Evolutionary conservation across 2,113 vertebrate species (phyloP), one percentile per base, ranked within the genome.

Genomic region (Calidris pugnax): DNA sequence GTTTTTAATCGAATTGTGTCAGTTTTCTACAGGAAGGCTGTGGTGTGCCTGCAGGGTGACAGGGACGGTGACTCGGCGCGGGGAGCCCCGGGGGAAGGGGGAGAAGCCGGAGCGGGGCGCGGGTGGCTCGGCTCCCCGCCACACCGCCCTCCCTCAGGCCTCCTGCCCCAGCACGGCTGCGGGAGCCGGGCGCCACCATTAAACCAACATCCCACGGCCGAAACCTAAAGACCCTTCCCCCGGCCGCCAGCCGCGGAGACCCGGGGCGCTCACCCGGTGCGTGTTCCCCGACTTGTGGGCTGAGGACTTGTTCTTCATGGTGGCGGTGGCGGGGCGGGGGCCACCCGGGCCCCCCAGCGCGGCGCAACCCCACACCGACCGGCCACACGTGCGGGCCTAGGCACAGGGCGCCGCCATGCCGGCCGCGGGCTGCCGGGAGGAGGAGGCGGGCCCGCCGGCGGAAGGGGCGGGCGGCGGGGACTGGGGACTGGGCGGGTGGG

Each of bases 231-330:
- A 24, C 59, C 39, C 21, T 21, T 39, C 4, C 20, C 56, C 6
- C 8, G 4, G 30, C 30, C 35, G 23, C 41, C 47, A 16, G 81
- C 68, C 24, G 14, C 45, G 14, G 51, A 22, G 11, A 30, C 8
- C 27, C n/a, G 12, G 32, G 26, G 37, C 9, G 87, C 99, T 99
- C 95, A 99, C 99, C 98, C 98, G 98, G 97, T 97, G 98, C 6
- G 99, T 99, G 94, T 99, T 99, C 93, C 99, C 98, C 9, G 99
- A 98, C 97, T 99, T 99, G 96, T 99, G 99, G 79, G 99, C 98
- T 39, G 98, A 94, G 12, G 99, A 98, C 71, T 99, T 99, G n/a
- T 96, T 97, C 97, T 98, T 98, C 98, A 98, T 98, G 93, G 76
- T 26, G 92, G 75, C 86, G 32, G 33, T 7, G 5, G 27, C 10